Conservation (phyloP, 1,140 invertebrate species). For the Orchestia grillus region DNA sequence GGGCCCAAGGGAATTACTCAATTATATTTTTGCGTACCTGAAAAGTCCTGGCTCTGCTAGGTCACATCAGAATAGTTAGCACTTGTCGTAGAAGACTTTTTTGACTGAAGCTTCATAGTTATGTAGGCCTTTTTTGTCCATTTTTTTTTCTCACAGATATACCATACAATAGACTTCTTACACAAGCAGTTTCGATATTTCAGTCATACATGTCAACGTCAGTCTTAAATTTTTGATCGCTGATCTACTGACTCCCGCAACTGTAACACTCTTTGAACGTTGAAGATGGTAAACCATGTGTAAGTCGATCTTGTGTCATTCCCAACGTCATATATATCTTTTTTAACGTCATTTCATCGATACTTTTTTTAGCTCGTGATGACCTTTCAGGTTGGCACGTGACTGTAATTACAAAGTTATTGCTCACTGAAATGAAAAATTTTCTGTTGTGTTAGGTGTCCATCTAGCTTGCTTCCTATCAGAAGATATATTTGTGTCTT, state of each 20-base stretch:
- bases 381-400: not conserved
- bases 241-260: not conserved
- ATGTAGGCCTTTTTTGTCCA: not conserved
- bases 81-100: too few relatives aligned
- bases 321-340: not conserved
- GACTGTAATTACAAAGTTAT: not conserved
- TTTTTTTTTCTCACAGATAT: not conserved
- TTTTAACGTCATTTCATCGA: not conserved
- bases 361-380: not conserved
- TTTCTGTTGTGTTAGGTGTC: not conserved
- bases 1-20: too few relatives aligned
- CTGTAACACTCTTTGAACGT: too few relatives aligned
- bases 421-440: not conserved
- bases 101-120: not conserved
- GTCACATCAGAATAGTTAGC: too few relatives aligned
- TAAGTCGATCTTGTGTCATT: not conserved
- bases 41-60: too few relatives aligned
- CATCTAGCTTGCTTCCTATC: not conserved
- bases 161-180: not conserved
- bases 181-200: not conserved
- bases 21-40: too few relatives aligned
- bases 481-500: not conserved
- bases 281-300: not conserved
- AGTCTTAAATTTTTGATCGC: not conserved
- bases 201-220: not conserved